phyloP scores from a whole-genome alignment of 2,888 invertebrate genomes.

The Leptopterna dolabrata region DNA sequence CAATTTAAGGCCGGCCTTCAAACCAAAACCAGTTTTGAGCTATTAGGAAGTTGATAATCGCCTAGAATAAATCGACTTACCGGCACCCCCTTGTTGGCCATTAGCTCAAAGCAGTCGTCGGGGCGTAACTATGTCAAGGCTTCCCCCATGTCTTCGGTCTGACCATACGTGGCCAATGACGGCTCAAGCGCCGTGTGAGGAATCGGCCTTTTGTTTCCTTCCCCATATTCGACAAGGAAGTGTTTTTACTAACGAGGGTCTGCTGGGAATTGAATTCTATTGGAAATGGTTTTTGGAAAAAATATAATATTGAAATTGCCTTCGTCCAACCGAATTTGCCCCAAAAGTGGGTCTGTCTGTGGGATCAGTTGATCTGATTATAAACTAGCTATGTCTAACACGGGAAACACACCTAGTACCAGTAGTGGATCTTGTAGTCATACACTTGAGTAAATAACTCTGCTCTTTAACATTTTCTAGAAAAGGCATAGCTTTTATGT shows the following conservation, averaged over 20 bases:
- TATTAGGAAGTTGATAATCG: background rate
- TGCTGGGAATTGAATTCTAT: background rate
- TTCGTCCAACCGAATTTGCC: too few species aligned
- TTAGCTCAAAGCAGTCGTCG: background rate
- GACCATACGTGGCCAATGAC: background rate
- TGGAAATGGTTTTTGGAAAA: too few species aligned
- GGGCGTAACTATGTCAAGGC: background rate
- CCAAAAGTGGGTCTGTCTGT: too few species aligned
- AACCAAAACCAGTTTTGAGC: background rate
- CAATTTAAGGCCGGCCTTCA: background rate
- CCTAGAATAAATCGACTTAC: background rate
- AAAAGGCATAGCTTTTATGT: too few species aligned
- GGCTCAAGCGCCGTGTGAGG: background rate
- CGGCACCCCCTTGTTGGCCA: background rate
- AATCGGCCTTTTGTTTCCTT: background rate
- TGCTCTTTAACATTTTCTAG: too few species aligned
- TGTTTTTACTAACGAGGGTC: background rate
- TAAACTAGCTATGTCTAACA: too few species aligned
- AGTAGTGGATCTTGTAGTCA: too few species aligned
- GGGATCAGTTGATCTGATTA: too few species aligned
- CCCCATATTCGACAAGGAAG: background rate
- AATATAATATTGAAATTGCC: too few species aligned
- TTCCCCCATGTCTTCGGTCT: background rate
- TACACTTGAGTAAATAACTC: too few species aligned
- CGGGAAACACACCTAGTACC: too few species aligned